Conservation (phyloP, 2,113 vertebrate species). For the Silurus asotus region DNA sequence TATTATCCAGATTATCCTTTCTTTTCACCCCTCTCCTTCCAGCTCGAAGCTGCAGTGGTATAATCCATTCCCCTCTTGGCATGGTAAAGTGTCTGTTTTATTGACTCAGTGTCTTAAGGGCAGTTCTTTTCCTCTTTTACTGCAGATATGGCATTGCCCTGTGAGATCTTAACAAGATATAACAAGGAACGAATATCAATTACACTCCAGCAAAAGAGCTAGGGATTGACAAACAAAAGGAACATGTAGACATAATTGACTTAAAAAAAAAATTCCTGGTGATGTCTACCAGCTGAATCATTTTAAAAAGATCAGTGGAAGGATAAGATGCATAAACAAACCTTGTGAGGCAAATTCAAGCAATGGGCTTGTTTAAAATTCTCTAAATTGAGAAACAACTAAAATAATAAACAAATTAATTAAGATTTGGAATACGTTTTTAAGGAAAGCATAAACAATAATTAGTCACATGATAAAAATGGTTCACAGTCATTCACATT, state of each 20-base stretch:
- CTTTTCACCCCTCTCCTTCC: neutral
- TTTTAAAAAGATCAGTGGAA: neutral
- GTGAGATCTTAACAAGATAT: constrained; percentile 51
- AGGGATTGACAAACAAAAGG: constrained; percentile 38
- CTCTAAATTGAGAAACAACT: neutral
- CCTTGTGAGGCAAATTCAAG: neutral
- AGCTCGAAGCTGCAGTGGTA: constrained; percentile 14
- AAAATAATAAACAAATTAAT: neutral
- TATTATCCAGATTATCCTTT: neutral
- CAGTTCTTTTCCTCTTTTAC: constrained; percentile 57
- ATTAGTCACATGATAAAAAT: neutral
- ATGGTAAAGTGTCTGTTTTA: constrained; percentile 63
- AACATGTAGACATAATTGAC: constrained; percentile 15
- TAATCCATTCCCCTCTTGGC: constrained; percentile 49
- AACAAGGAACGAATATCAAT: constrained; percentile 56
- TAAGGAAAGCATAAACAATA: neutral
- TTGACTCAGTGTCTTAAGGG: constrained; percentile 62
- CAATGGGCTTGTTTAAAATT: neutral
- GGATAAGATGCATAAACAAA: neutral
- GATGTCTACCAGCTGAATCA: neutral
- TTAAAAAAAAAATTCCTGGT: neutral
- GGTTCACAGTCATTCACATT: no score
- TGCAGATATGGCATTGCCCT: constrained; percentile 52
- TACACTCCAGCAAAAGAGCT: constrained; percentile 27
- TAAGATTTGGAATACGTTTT: neutral